Evolutionary conservation across 2,888 invertebrate genomes (phyloP), one percentile per base, ranked within the genome.

Genomic region (Diarsia rubi): DNA sequence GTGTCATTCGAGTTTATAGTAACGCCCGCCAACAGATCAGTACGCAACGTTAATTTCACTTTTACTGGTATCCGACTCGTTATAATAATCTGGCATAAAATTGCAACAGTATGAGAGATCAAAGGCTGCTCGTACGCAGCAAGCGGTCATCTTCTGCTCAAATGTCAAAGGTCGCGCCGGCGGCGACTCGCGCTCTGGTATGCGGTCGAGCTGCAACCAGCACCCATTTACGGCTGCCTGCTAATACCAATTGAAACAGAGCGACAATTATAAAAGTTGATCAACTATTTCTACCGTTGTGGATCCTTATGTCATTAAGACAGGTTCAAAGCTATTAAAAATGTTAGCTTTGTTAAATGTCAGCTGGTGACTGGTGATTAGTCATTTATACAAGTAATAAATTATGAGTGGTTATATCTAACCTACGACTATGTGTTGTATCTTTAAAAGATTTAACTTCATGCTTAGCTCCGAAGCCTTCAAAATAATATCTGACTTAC

Each of bases 31-130:
- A 84, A 81, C 81, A 87, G 84, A 87, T 83, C 79, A 87, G 84
- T 83, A 84, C 84, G 88, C 86, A 89, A 90, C 88, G 88, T 87
- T 90, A 91, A 92, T 94, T 94, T 93, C 90, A 91, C 92, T 92
- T 91, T 92, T 92, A 91, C 90, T 90, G 85, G 89, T 88, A 90
- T 91, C 69, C 73, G 57, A 90, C 81, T 88, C 84, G 86, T 90
- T 91, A 91, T 92, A 92, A 92, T 93, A 93, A 94, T 93, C 90
- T 92, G 88, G 92, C 92, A 93, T 94, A 93, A 94, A 94, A 93
- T 94, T 93, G 91, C 94, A 92, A 92, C 90, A 93, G 92, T 90
- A 87, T 91, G 90, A 90, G 90, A 94, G 94, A 95, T 95, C 93
- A 95, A 92, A 94, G 93, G 92, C 93, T 93, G 91, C 87, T 89